Conservation (phyloP, 2,113 vertebrate genomes). For the Pseudorhombus dupliciocellatus region DNA sequence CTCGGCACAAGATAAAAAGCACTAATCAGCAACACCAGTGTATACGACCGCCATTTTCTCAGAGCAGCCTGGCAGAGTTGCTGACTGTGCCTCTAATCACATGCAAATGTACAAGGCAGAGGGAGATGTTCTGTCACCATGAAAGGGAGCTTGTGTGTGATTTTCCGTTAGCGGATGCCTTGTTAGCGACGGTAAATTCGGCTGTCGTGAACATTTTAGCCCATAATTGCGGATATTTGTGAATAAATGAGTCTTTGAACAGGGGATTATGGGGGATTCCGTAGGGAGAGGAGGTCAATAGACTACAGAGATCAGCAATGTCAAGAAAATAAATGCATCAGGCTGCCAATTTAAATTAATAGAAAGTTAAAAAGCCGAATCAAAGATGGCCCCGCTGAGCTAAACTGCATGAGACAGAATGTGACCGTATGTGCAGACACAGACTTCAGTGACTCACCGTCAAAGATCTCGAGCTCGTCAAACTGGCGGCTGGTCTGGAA, state of each 20-base stretch:
- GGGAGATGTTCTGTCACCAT: slow-evolving; percentile 49
- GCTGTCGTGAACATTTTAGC: slow-evolving; percentile 28
- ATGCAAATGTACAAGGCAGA: slow-evolving; percentile 62
- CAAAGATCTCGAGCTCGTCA: slow-evolving; percentile 96
- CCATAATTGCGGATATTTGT: slow-evolving; percentile 21
- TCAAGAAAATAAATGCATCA: neutral
- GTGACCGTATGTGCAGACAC: neutral
- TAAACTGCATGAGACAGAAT: neutral
- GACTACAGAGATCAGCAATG: neutral
- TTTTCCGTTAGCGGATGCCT: slow-evolving; percentile 31
- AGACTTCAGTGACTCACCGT: slow-evolving; percentile 83
- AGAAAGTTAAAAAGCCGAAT: neutral
- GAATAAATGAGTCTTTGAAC: slow-evolving; percentile 1
- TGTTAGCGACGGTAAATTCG: slow-evolving; percentile 18
- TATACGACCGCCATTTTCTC: slow-evolving; percentile 55
- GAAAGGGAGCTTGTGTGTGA: slow-evolving; percentile 31
- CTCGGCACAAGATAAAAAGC: slow-evolving; percentile 56
- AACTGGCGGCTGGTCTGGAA: slow-evolving; percentile 97
- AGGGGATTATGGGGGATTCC: neutral
- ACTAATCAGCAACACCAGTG: slow-evolving; percentile 67
- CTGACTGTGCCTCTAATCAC: slow-evolving; percentile 68
- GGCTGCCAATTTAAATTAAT: neutral
- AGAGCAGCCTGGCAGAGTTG: slow-evolving; percentile 56
- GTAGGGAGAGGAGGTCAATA: neutral
- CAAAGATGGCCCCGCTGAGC: too few relatives aligned